A percentile compares a stretch with the other conserved stretches of the same genome.
Conservation (phyloP, 2,113 vertebrate species). For the Amblyornis subalaris region DNA sequence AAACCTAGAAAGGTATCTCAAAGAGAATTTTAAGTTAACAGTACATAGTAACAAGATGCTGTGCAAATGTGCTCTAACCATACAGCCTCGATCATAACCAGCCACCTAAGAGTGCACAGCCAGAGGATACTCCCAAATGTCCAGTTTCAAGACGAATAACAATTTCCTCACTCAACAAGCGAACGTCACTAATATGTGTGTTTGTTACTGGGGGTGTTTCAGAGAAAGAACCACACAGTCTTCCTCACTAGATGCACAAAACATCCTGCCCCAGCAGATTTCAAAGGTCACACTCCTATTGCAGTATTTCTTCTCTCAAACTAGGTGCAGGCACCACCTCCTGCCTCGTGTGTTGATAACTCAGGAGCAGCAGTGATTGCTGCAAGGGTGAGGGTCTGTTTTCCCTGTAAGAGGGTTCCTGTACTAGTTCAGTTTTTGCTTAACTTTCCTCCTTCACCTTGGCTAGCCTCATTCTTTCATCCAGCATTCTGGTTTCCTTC, state of each 20-base stretch:
- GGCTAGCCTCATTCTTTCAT: background rate
- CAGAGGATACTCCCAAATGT: background rate
- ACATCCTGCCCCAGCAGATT: background rate
- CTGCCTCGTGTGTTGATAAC: rapidly evolving
- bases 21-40: background rate
- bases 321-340: background rate
- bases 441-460: background rate
- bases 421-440: background rate
- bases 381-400: background rate
- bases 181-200: rapidly evolving
- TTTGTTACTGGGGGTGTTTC: background rate
- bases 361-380: background rate
- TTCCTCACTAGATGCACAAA: background rate
- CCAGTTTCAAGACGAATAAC: background rate
- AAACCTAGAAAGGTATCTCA: background rate
- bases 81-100: background rate
- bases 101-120: background rate
- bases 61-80: background rate
- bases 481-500: background rate
- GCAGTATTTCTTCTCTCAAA: background rate
- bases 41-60: background rate
- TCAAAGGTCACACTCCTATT: background rate
- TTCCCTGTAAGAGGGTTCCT: background rate
- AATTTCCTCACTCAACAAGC: rapidly evolving
- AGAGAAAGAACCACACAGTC: background rate